Percentiles rank a stretch among this genome's conserved stretches.
phyloP scores from a whole-genome alignment of 2,797 vertebrate genomes.

The Aeoliscus strigatus region DNA sequence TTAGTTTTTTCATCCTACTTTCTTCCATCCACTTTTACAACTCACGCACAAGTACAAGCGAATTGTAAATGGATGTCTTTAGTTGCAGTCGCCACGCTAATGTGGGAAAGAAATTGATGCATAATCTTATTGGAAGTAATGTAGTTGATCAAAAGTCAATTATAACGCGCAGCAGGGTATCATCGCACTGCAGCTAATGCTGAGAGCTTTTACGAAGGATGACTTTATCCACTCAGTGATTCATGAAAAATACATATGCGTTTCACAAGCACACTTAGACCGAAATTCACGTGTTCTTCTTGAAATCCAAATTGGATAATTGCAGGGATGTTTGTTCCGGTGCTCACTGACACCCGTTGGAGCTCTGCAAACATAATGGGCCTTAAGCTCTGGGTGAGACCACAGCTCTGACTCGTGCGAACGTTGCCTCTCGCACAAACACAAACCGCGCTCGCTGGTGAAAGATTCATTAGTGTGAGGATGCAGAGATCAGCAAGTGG shows the following conservation, averaged over 20 bases:
- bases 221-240: conserved; percentile 9
- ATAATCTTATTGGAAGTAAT: too few relatives aligned
- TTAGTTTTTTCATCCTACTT: too few relatives aligned
- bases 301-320: conserved; percentile 33
- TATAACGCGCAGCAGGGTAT: too few relatives aligned
- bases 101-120: too few relatives aligned
- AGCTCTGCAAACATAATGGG: conserved; percentile 51
- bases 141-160: too few relatives aligned
- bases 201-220: too few relatives aligned
- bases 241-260: conserved; percentile 29
- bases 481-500: conserved; percentile 66
- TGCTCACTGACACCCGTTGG: conserved; percentile 35
- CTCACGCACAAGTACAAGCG: too few relatives aligned
- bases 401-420: conserved; percentile 38
- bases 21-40: too few relatives aligned
- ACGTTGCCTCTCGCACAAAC: conserved; percentile 4
- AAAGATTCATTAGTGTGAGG: conserved; percentile 66
- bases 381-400: conserved; percentile 44
- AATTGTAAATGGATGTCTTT: too few relatives aligned
- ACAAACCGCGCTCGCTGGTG: conserved; percentile 32
- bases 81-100: too few relatives aligned
- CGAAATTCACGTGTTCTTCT: conserved; percentile 25
- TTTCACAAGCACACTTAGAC: conserved; percentile 22
- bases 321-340: conserved; percentile 43
- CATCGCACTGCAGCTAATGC: too few relatives aligned